A percentile compares a stretch with the other conserved stretches of the same genome.
phyloP scores from a whole-genome alignment of 2,888 invertebrate genomes.

The Eupithecia abbreviata region DNA sequence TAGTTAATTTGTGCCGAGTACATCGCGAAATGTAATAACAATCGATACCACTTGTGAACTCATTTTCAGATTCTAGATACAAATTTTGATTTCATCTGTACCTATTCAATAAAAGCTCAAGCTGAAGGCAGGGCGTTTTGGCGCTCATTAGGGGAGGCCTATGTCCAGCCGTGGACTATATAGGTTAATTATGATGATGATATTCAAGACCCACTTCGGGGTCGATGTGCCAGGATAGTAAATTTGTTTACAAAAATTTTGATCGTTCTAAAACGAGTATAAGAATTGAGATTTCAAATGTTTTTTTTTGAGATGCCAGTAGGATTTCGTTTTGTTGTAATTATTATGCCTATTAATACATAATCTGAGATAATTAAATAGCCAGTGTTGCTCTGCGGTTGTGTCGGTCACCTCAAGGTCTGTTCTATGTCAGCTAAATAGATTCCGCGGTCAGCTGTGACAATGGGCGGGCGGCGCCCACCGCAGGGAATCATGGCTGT shows the following conservation, averaged over 20 bases:
- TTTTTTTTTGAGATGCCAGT: neutral
- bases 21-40: neutral
- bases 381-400: neutral
- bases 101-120: too few species aligned
- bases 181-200: too few species aligned
- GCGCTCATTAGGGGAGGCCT: too few species aligned
- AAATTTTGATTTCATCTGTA: neutral
- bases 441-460: slow-evolving; percentile 12
- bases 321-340: neutral
- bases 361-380: neutral
- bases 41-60: neutral
- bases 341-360: neutral
- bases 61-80: neutral
- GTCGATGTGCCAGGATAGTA: too few species aligned
- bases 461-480: neutral
- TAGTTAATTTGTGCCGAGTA: slow-evolving; percentile 24
- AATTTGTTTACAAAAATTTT: too few species aligned
- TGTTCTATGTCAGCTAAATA: neutral
- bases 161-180: too few species aligned
- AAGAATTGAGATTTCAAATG: too few species aligned
- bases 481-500: neutral
- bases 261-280: too few species aligned
- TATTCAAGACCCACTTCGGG: too few species aligned
- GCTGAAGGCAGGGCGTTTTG: too few species aligned
- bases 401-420: neutral